Evolutionary conservation across 2,797 vertebrate species (phyloP), one percentile per base, ranked within the genome.

Genomic region (Enteromius fasciolatus): DNA sequence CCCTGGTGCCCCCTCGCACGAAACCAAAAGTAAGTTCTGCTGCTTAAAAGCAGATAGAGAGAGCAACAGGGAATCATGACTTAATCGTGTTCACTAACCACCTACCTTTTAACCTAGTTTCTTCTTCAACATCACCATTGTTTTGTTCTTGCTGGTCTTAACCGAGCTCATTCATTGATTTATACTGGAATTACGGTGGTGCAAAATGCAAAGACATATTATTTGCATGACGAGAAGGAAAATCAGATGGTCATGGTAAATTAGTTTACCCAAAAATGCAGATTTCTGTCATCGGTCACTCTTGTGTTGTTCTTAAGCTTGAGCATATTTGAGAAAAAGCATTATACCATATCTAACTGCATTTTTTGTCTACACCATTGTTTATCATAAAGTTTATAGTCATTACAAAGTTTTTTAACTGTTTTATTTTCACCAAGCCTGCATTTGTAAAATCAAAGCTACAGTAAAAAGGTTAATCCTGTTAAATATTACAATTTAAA

Each of bases 1-100:
- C 88, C 90, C 93, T 0, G 94, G 94, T 83, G 94, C 84, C 46
- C 91, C 94, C 87, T 90, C 94, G 20, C 93, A 95, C 86, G 94
- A 95, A 93, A 92, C 90, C 90, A 95, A 94, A 95, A 95, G 95
- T 95, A 95, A 95, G 95, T 95, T 86, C 28, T 80, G 79, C 23
- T 66, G 36, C 78, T 48, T 1, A 70, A 61, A 75, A 31, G 64
- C 57, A 59, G 17, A 64, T 63, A 80, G 18, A 68, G 77, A 75
- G 78, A 67, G 82, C 81, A 69, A 76, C 46, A 67, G n/a, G 33
- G 31, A 75, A 52, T 66, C 8, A 52, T 31, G 5, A 73, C 67
- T 67, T 23, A 15, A 66, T 46, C 57, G 11, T 63, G 39, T 17
- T 83, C 31, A 68, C 15, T 23, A 68, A 39, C 52, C 59, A n/a